Evolutionary conservation across 2,113 vertebrate genomes (phyloP), one percentile per base, ranked within the genome.

Genomic region (Dolichallabes microphthalmus): DNA sequence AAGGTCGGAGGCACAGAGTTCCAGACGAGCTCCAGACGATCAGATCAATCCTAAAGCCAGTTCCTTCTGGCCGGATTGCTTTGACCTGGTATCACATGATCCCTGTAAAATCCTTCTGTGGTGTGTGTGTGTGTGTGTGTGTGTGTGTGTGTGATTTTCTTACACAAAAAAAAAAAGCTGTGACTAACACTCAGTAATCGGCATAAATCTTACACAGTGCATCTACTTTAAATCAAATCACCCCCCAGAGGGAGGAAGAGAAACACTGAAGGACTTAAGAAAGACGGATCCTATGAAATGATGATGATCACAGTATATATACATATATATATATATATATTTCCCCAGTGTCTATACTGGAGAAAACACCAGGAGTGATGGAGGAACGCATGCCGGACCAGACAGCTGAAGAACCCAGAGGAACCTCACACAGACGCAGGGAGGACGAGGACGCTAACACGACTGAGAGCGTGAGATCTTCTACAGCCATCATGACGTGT

Each of bases 151-250:
- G 94, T 94, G 94, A 95, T 95, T 95, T 95, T 68, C 27, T 68
- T 1, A 68, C 27, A 2, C 14, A 32, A 68, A 30, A 66, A 97
- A 97, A 97, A 96, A 94, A 95, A 95, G 96, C 96, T 96, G 92
- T 96, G 96, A 97, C 96, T 96, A 96, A 96, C 2, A 96, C 95
- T 95, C 95, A 95, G 93, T 96, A 96, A 97, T 98, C 97, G 97
- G 93, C 90, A 32, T 45, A 2, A 73, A 52, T 90, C 93, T 86
- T 92, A 95, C 96, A 96, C 96, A 95, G 96, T 95, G 96, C 95
- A 95, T 97, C 97, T 96, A 96, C 95, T 81, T 95, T 94, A 94
- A 95, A 97, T 96, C 96, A 97, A 97, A 96, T 95, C 88, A 94
- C 92, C 93, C 93, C 94, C 93, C 94, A 93, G 22, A 27, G 2